Base-by-base conservation (phyloP, 1,140 invertebrate genomes). In the Galleria mellonella region DNA sequence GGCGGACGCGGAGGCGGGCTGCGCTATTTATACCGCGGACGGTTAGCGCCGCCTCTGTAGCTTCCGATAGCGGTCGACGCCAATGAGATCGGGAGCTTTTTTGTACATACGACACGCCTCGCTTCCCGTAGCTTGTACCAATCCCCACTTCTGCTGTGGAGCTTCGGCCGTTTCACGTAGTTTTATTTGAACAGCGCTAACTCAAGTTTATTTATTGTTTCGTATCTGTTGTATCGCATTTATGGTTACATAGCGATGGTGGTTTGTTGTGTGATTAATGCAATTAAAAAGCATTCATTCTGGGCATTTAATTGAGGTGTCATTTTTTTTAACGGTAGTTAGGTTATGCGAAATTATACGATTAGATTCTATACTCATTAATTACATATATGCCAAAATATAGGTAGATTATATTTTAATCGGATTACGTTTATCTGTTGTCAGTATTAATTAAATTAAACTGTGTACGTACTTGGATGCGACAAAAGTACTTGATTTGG, bases 1-100 rank as follows among this genome's bases (percentile, higher is more conserved):
- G 72, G 51, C 69, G 64, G 63, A 60, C 68, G 81, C 70, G 77
- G 69, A 69, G 81, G 75, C 69, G 77, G 71, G 65, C 39, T 57
- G 11, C 9, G 17, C 15, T 41, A 62, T 71, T 72, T 84, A 82
- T 79, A 82, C 52, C 6, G 13, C 37, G 44, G 27, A 17, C 9
- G 8, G 9, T 29, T 33, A 36, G 47, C 67, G 42, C 71, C 74
- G 71, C 79, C 76, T 42, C 40, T 12, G 13, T 48, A 64, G 66
- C 67, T 73, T 62, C 48, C 44, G 47, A 41, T 23, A 5, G 13
- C 27, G 27, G 33, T 41, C 27, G 37, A 9, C 9, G 31, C 78
- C 69, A 83, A 77, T 78, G 8, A 27, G 27, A 10, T 28, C 0
- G 13, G 51, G 63, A 78, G 74, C 74, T 42, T 42, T 42, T 42